A percentile compares a stretch with the other conserved stretches of the same genome.
phyloP scores from a whole-genome alignment of 2,797 vertebrate genomes.

The Chanos chanos region DNA sequence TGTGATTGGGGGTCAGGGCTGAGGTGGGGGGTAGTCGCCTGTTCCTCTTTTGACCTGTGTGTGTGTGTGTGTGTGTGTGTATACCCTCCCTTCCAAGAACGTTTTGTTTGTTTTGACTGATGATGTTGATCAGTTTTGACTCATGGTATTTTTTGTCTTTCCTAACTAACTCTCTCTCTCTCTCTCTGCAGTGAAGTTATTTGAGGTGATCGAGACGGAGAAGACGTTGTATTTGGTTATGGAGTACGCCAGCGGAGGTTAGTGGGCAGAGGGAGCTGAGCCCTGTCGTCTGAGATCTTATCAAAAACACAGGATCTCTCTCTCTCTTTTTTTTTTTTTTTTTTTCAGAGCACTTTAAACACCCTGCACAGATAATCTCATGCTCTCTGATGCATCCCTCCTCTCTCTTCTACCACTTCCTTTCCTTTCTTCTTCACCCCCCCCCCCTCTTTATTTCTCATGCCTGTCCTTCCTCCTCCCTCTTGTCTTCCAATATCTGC shows the following conservation, averaged over 20 bases:
- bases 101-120: not conserved
- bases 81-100: no score
- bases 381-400: not conserved
- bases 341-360: not conserved
- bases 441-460: not conserved
- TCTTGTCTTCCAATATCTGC: not conserved
- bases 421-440: not conserved
- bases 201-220: slow-evolving; percentile 94
- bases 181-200: slow-evolving; percentile 82
- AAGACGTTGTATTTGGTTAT: slow-evolving; percentile 94
- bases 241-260: slow-evolving; percentile 92
- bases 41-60: not conserved
- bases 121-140: slow-evolving; percentile 16
- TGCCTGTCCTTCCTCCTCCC: not conserved
- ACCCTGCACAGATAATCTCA: not conserved
- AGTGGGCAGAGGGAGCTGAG: slow-evolving; percentile 31
- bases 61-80: not conserved
- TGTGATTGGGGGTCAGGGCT: no score
- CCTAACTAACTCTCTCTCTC: slow-evolving; percentile 11
- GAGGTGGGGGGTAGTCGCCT: no score
- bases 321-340: no score
- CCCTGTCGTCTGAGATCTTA: slow-evolving; percentile 9
- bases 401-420: not conserved
- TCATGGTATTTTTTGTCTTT: slow-evolving; percentile 12
- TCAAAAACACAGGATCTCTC: not conserved